phyloP scores from a whole-genome alignment of 2,888 invertebrate genomes.

The Diloba caeruleocephala region DNA sequence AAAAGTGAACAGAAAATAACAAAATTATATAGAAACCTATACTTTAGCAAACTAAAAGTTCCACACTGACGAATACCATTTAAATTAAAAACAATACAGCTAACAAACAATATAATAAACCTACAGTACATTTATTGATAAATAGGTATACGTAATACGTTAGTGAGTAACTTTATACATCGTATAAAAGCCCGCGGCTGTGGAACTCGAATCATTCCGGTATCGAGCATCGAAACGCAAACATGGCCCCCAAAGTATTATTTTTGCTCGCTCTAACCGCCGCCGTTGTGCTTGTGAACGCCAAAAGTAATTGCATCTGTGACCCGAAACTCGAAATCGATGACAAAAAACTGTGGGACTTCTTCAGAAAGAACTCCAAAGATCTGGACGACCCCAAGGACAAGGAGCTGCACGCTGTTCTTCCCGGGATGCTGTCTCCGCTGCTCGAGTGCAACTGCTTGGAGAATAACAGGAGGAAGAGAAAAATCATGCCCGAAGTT shows the following conservation, averaged over 20 bases:
- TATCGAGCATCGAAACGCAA: conserved; percentile 22
- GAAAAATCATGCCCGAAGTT: conserved; percentile 38
- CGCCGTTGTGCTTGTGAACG: conserved; percentile 15
- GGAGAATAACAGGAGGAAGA: conserved; percentile 54
- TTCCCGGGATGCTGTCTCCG: conserved; percentile 56
- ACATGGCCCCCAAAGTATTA: conserved; percentile 56
- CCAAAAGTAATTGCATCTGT: conserved; percentile 46
- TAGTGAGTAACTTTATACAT: conserved; percentile 20
- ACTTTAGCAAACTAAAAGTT: background rate
- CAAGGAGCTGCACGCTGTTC: conserved; percentile 33
- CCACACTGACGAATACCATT: conserved; percentile 16
- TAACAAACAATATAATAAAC: conserved; percentile 35
- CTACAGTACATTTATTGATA: conserved; percentile 16
- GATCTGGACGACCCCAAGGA: conserved; percentile 23
- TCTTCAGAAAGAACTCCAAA: conserved; percentile 45
- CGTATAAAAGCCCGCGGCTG: conserved; percentile 32
- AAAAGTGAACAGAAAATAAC: no score
- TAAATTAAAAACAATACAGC: conserved; percentile 11
- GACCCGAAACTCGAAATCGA: conserved; percentile 11
- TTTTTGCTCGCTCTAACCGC: conserved; percentile 34
- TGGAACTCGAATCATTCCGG: conserved; percentile 42
- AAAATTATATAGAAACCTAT: no score
- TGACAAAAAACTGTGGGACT: conserved; percentile 28
- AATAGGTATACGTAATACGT: conserved; percentile 1
- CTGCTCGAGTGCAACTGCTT: conserved; percentile 54